Base-by-base conservation (phyloP, 2,113 vertebrate species). In the Semicossyphus pulcher region DNA sequence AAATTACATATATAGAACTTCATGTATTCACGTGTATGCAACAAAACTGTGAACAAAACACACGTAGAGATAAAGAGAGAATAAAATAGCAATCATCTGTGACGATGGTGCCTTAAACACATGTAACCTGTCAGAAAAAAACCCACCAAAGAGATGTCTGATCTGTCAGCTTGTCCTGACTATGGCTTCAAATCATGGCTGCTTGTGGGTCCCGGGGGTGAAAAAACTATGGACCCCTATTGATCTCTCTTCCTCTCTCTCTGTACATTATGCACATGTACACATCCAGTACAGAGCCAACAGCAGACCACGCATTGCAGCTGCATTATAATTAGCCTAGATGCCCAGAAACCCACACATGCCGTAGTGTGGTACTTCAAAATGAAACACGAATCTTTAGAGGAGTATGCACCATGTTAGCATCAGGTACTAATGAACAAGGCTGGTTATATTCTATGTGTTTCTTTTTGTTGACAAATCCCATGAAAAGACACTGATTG, bases 171-270 rank as follows among this genome's bases (percentile, higher is more conserved):
- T 39, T 65, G 32, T 69, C 7, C 51, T 79, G 49, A 78, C 20
- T 57, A 81, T 67, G 65, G 59, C 80, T 79, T 85, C 26, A 54
- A 47, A 21, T 75, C 15, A 70, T n/a, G 16, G 12, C 29, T 60
- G 18, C 0, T 1, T 3, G 9, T 18, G 56, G 10, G 48, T 16
- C 39, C 18, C 2, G 16, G n/a, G 21, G 20, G 1, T 29, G 52
- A 60, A 59, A 26, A 15, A 34, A 12, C 11, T 23, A 21, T 44
- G 21, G 21, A 15, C 37, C 26, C 23, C 9, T 21, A 25, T 9
- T n/a, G 20, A 68, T 20, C 10, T 7, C 20, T 8, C 10, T 69
- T 31, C 5, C 15, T 60, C 26, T 57, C n/a, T 42, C 16, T 28
- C 6, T 34, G 26, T 20, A 23, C 31, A 57, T 37, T 25, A 25